Base-by-base conservation (phyloP, 2,113 vertebrate genomes). In the Propithecus coquereli region DNA sequence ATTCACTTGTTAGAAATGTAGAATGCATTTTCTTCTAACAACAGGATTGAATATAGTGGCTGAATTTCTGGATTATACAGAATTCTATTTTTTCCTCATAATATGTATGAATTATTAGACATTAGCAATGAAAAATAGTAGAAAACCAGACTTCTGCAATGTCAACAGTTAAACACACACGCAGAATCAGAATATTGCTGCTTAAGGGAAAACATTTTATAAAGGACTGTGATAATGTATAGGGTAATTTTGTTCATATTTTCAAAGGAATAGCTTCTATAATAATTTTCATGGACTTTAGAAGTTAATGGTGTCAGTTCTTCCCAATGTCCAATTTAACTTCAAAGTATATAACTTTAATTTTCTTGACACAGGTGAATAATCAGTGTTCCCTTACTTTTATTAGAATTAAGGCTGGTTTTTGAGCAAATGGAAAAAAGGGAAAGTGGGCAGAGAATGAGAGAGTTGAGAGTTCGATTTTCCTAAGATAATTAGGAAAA, bases 351-450 rank as follows among this genome's bases (percentile, higher is more conserved):
- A 77, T 65, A 54, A 52, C 71, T 88, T 85, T 90, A 93, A 93
- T 70, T 68, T 88, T 92, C 66, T 85, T 90, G 34, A 74, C 32
- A 94, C 32, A 94, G 40, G 61, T 45, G 4, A 54, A 59, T 83
- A 70, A 94, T 93, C 52, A 79, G 11, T 59, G 52, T 84, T 90
- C 43, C 85, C 23, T 96, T 80, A 68, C 45, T 74, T 96, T 81
- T 61, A 54, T 82, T 22, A 94, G 57, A 94, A 71, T 96, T 70
- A 90, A 77, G 18, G 11, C 37, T 91, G 34, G 25, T 37, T 91
- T 68, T 94, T 80, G n/a, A 92, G 40, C 63, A 84, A 95, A 68
- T 65, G 20, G 57, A 80, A 87, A 89, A 87, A 47, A 43, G n/a
- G 30, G 32, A 14, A 92, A 37, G 54, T 22, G n/a, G 9, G 14